A percentile compares a stretch with the other conserved stretches of the same genome.
Evolutionary conservation across 2,888 invertebrate genomes (phyloP).

Genomic region (Gastracanthus pulcherrimus): DNA sequence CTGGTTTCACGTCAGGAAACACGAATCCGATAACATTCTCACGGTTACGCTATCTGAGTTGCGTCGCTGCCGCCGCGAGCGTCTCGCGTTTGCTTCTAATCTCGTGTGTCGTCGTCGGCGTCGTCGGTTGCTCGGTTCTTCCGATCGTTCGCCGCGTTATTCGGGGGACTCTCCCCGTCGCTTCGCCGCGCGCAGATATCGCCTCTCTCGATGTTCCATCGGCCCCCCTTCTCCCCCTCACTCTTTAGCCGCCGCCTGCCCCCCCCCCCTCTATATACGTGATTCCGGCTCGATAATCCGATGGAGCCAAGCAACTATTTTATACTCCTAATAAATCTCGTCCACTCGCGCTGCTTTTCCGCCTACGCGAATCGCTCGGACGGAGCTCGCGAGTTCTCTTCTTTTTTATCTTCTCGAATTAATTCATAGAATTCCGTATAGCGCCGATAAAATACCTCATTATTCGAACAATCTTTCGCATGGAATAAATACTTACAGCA

Average conservation of each 20-base stretch:
- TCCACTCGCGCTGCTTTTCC: neutral
- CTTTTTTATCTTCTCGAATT: too few species aligned
- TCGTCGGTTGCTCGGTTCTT: neutral
- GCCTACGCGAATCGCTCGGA: neutral
- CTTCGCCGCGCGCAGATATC: constrained; percentile 13
- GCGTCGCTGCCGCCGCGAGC: neutral
- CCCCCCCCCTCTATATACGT: neutral
- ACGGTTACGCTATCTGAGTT: constrained; percentile 10
- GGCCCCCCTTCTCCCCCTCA: neutral
- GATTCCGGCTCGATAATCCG: constrained; percentile 14
- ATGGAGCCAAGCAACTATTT: constrained; percentile 18
- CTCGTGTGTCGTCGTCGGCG: constrained; percentile 33
- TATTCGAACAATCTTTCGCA: too few species aligned
- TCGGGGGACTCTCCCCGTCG: too few species aligned
- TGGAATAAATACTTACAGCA: too few species aligned
- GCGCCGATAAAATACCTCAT: too few species aligned
- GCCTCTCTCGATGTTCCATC: neutral
- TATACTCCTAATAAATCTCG: constrained; percentile 32
- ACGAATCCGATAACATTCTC: constrained; percentile 54
- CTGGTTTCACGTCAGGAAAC: constrained; percentile 36
- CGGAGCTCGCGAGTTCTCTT: too few species aligned
- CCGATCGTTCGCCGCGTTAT: too few species aligned
- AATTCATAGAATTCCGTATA: too few species aligned
- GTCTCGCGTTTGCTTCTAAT: constrained; percentile 35
- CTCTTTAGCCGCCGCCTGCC: neutral